Percentiles rank a stretch among this genome's conserved stretches.
Evolutionary conservation across 2,797 vertebrate genomes (phyloP).

Genomic region (Lophius americanus): DNA sequence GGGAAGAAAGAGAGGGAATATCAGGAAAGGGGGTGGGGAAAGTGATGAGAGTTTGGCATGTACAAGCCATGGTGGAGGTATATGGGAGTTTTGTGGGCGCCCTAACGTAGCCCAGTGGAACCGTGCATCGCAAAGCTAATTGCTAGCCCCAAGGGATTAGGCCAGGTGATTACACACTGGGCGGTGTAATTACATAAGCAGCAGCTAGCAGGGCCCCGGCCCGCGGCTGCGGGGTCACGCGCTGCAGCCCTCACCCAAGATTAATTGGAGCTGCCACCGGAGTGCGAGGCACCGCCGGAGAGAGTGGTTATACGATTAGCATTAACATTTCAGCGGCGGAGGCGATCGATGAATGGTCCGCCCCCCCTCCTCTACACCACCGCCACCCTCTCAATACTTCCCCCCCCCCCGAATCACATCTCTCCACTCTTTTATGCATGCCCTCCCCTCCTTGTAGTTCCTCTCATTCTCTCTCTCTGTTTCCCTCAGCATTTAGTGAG

Average conservation of each 20-base stretch:
- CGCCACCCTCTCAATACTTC: slow-evolving; percentile 18
- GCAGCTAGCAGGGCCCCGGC: slow-evolving; percentile 90
- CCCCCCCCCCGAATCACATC: slow-evolving; percentile 48
- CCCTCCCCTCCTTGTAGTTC: slow-evolving; percentile 35
- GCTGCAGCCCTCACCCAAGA: slow-evolving; percentile 90
- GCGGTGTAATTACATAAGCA: slow-evolving; percentile 98
- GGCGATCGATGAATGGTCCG: slow-evolving; percentile 87
- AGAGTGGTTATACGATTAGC: slow-evolving; percentile 94
- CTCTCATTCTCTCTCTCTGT: slow-evolving; percentile 8
- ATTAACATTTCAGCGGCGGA: slow-evolving; percentile 92
- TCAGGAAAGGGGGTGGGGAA: slow-evolving; percentile 55
- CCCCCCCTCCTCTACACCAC: slow-evolving; percentile 26
- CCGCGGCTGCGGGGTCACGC: slow-evolving; percentile 89
- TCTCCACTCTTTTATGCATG: slow-evolving; percentile 34
- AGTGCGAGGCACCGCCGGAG: slow-evolving; percentile 90
- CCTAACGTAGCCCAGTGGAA: slow-evolving; percentile 66
- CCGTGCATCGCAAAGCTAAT: slow-evolving; percentile 89
- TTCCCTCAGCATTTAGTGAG: slow-evolving; percentile 63
- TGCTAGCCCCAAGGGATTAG: slow-evolving; percentile 94
- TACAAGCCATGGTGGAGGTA: slow-evolving; percentile 68
- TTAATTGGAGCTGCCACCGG: slow-evolving; percentile 96
- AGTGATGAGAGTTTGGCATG: slow-evolving; percentile 54
- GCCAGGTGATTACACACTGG: slow-evolving; percentile 99
- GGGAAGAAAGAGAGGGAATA: slow-evolving; percentile 58
- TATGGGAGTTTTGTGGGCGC: slow-evolving; percentile 84